Conservation (phyloP, 2,113 vertebrate species). For the Erythrolamprus reginae region DNA sequence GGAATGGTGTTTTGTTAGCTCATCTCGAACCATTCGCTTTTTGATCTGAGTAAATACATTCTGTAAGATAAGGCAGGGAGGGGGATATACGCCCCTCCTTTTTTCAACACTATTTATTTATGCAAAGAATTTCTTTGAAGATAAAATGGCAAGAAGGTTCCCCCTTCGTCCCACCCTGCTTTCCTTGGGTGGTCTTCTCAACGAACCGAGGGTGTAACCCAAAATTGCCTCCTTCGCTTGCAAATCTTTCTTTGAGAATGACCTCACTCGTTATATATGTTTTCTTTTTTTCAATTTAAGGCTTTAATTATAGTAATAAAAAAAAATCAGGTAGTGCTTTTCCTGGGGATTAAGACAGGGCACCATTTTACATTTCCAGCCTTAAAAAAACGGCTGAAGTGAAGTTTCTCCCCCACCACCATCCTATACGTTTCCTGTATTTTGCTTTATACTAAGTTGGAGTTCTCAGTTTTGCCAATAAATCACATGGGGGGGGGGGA, state of each 20-base stretch:
- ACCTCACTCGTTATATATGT: conserved; percentile 14
- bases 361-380: conserved; percentile 8
- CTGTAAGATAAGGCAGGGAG: background rate
- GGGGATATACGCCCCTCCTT: background rate
- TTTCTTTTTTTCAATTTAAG: conserved; percentile 14
- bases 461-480: conserved; percentile 15
- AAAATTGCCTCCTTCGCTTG: background rate
- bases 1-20: background rate
- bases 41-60: background rate
- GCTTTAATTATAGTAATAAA: conserved; percentile 12
- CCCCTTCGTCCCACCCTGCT: background rate
- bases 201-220: background rate
- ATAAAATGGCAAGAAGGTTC: background rate
- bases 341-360: background rate
- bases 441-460: background rate
- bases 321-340: background rate
- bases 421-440: background rate
- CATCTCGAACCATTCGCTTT: background rate
- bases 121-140: background rate
- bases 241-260: background rate
- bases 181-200: conserved; percentile 23
- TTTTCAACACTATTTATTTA: background rate
- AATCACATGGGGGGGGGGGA: background rate
- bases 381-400: conserved; percentile 3
- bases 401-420: background rate